phyloP scores from a whole-genome alignment of 2,113 vertebrate species.

The Epinephelus cyanopodus region DNA sequence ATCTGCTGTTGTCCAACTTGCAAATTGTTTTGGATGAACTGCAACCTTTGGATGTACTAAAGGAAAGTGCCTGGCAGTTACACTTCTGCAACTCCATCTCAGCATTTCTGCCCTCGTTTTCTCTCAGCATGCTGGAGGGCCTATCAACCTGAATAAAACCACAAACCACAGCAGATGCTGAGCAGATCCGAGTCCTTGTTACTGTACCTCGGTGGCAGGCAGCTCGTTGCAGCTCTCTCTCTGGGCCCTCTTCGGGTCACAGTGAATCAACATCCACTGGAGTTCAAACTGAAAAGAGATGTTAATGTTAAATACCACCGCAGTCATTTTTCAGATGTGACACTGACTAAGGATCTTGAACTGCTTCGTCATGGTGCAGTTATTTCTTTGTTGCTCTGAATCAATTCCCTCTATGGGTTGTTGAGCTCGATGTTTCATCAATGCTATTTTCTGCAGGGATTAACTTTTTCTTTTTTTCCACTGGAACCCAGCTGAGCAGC shows the following conservation, averaged over 20 bases:
- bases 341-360: neutral
- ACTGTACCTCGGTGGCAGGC: slow-evolving; percentile 85
- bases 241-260: slow-evolving; percentile 88
- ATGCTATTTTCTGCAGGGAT: slow-evolving; percentile 59
- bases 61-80: slow-evolving; percentile 28
- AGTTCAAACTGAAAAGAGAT: slow-evolving; percentile 85
- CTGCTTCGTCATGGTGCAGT: neutral
- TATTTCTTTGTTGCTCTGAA: slow-evolving; percentile 30
- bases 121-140: slow-evolving; percentile 26
- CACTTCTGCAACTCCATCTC: slow-evolving; percentile 35
- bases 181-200: slow-evolving; percentile 50
- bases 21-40: slow-evolving; percentile 24
- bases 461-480: slow-evolving; percentile 11
- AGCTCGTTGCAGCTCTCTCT: slow-evolving; percentile 87
- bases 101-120: slow-evolving; percentile 29
- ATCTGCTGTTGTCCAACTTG: slow-evolving; percentile 2
- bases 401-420: slow-evolving; percentile 11
- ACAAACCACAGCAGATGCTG: slow-evolving; percentile 53
- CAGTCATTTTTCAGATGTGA: slow-evolving; percentile 3
- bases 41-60: slow-evolving; percentile 7
- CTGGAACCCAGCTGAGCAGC: slow-evolving; percentile 69
- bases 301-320: neutral
- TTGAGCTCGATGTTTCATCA: slow-evolving; percentile 51
- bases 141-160: slow-evolving; percentile 50
- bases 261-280: slow-evolving; percentile 90